These are phyloP conservation scores for Oryzias curvinotus DNA, from an alignment of 2,113 vertebrate species.

Conservation along the genomic window DNA sequence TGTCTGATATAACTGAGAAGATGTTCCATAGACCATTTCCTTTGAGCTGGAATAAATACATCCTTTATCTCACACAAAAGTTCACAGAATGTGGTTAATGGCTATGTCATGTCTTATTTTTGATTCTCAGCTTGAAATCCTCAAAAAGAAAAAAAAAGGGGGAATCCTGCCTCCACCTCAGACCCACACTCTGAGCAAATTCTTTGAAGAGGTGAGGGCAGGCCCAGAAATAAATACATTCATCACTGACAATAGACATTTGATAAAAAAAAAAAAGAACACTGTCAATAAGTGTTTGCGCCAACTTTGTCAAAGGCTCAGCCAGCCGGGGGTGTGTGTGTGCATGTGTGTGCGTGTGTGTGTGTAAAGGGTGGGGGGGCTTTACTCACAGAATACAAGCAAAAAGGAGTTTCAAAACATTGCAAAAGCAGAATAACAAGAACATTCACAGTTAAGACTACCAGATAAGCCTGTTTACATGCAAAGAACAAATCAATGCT, in stretches of 20 bases:
- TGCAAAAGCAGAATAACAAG: conserved; percentile 50
- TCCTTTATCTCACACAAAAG: conserved; percentile 75
- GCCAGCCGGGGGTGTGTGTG: conserved; percentile 77
- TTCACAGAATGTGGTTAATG: conserved; percentile 94
- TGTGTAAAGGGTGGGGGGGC: conserved; percentile 22
- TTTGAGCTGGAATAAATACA: conserved; percentile 40
- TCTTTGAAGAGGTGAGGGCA: conserved; percentile 85
- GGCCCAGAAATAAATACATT: conserved; percentile 99
- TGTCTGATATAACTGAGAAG: conserved; percentile 54
- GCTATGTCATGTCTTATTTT: conserved; percentile 85
- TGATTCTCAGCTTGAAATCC: conserved; percentile 80
- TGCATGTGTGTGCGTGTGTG: too few relatives aligned
- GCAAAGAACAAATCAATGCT: conserved; percentile 59
- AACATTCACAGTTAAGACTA: conserved; percentile 79
- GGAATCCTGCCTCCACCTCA: conserved; percentile 70
- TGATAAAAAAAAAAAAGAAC: conserved; percentile 92
- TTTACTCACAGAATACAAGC: conserved; percentile 62
- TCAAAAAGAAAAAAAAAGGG: conserved; percentile 62
- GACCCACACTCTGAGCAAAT: conserved; percentile 78
- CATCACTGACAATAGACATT: conserved; percentile 96
- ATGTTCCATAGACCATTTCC: conserved; percentile 64
- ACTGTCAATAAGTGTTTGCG: conserved; percentile 97
- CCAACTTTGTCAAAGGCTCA: conserved; percentile 89
- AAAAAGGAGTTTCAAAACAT: conserved; percentile 24
- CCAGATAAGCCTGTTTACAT: conserved; percentile 64